phyloP scores from a whole-genome alignment of 2,888 invertebrate species.

The Callyntrura sp. region DNA sequence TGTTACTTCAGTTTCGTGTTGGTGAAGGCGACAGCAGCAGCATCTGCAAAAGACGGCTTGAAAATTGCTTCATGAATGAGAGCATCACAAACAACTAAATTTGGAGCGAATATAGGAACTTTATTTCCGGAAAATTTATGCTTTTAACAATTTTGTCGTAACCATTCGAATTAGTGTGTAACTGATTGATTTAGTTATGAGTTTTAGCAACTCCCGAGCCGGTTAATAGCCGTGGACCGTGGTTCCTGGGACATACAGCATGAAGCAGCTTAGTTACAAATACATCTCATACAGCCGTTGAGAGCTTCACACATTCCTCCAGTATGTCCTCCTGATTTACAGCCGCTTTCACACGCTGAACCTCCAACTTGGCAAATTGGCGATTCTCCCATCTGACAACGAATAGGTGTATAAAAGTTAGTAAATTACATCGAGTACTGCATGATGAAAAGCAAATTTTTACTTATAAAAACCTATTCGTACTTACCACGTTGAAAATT shows the following conservation, averaged over 20 bases:
- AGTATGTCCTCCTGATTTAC: constrained; percentile 44
- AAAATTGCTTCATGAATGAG: constrained; percentile 18
- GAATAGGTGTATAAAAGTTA: background rate
- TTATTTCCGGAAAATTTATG: too few relatives aligned
- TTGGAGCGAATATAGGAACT: too few relatives aligned
- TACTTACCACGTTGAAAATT: constrained; percentile 48
- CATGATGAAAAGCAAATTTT: too few relatives aligned
- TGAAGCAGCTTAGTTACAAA: constrained; percentile 46
- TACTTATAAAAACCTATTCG: background rate
- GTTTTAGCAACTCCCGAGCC: too few relatives aligned
- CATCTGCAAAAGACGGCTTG: background rate
- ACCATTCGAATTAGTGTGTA: background rate
- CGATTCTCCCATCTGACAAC: constrained; percentile 9
- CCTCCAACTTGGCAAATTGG: constrained; percentile 56
- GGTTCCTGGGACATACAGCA: background rate
- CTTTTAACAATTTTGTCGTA: background rate
- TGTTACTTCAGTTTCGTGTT: constrained; percentile 64
- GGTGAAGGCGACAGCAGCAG: constrained; percentile 11
- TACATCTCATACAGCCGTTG: constrained; percentile 57
- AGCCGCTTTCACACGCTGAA: constrained; percentile 33
- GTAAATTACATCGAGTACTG: background rate
- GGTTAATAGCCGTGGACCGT: too few relatives aligned
- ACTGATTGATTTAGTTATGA: background rate
- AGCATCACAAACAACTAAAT: too few relatives aligned
- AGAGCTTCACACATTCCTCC: constrained; percentile 13